Evolutionary conservation across 2,113 vertebrate species (phyloP).

Genomic region (Neomonachus schauinslandi): DNA sequence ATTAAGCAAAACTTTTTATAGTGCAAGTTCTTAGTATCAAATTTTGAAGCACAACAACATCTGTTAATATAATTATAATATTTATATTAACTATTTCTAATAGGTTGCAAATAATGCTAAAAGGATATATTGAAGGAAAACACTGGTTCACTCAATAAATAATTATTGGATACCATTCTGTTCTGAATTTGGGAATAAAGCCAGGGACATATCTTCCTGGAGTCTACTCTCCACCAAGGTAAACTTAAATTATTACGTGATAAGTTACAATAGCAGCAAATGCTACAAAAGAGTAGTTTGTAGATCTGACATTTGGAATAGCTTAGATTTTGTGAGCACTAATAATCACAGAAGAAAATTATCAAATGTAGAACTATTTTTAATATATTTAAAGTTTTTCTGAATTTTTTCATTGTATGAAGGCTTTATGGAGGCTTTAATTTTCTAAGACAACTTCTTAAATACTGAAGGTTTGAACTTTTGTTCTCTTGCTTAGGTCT

Average conservation of each 20-base stretch:
- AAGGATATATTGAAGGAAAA: neutral
- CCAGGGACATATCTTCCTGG: neutral
- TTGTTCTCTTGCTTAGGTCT: neutral
- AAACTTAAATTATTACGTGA: neutral
- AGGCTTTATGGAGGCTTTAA: neutral
- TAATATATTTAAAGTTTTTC: neutral
- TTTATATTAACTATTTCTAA: conserved; percentile 75
- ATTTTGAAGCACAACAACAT: conserved; percentile 80
- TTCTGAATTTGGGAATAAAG: conserved; percentile 21
- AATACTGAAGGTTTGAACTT: neutral
- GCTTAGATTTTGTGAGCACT: conserved; percentile 29
- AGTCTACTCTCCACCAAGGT: neutral
- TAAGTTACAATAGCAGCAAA: neutral
- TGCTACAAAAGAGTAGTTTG: neutral
- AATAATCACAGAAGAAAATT: conserved; percentile 14
- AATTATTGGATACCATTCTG: neutral
- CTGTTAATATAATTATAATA: conserved; percentile 76
- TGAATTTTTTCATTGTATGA: neutral
- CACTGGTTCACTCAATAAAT: neutral
- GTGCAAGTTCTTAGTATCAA: conserved; percentile 72
- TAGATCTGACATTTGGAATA: neutral
- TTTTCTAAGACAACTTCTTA: neutral
- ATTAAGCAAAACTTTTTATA: conserved; percentile 84
- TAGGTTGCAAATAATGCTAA: conserved; percentile 51
- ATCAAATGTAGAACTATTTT: neutral